phyloP scores from a whole-genome alignment of 2,113 vertebrate species.

The Jacana jacana region DNA sequence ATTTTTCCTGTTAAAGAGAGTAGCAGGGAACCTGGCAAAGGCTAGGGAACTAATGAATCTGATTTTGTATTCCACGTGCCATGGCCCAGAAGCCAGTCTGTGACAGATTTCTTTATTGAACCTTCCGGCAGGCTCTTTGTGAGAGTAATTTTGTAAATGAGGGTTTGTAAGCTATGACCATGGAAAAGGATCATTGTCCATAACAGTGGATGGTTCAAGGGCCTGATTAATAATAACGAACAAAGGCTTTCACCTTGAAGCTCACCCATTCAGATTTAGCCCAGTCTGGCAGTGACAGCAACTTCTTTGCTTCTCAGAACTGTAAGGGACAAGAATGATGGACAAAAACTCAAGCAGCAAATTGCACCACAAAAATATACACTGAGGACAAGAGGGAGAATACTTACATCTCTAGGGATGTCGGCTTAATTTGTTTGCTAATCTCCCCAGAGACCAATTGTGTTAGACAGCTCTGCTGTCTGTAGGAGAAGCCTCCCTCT shows the following conservation, averaged over 20 bases:
- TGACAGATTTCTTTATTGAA: slow-evolving; percentile 8
- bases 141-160: background rate
- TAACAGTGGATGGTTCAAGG: background rate
- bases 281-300: background rate
- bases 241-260: slow-evolving; percentile 18
- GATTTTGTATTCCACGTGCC: background rate
- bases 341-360: background rate
- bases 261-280: background rate
- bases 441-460: background rate
- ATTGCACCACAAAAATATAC: background rate
- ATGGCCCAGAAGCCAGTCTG: background rate
- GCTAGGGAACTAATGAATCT: background rate
- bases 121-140: background rate
- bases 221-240: background rate
- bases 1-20: slow-evolving; percentile 23
- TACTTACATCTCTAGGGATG: background rate
- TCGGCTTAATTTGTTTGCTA: background rate
- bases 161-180: background rate
- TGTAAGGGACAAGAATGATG: background rate
- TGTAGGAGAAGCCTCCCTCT: background rate
- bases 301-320: background rate
- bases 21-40: background rate
- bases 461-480: background rate
- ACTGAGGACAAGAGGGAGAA: background rate
- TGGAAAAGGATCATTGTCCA: background rate